Evolutionary conservation across 2,888 invertebrate species (phyloP), one percentile per base, ranked within the genome.

Genomic region (Macrosiphum euphorbiae): DNA sequence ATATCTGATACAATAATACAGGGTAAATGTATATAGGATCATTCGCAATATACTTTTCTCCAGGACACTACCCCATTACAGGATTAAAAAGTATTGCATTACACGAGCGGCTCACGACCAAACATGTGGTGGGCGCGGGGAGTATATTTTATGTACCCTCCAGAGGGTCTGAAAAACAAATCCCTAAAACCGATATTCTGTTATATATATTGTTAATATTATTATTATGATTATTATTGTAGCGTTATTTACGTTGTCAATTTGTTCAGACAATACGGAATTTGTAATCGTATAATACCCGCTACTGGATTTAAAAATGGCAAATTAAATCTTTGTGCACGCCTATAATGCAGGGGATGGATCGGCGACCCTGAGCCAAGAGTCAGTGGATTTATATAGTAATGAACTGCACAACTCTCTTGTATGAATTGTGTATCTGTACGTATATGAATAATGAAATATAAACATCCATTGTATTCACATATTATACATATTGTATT

Each of bases 31-130:
- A 50, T 94, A 90, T 94, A 85, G 85, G 89, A 93, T 93, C 93
- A 41, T 84, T 47, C 26, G 89, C 84, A 44, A 88, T 90, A 85
- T 90, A 85, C 47, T 94, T 90, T 94, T 89, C 86, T 94, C 85
- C 67, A 50, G 90, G 28, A 67, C 55, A 47, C 47, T 85, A 86
- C 55, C 44, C 93, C 85, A 90, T 94, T 94, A 94, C 47, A 35
- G 90, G 90, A 94, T 90, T 90, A 94, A 89, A 94, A 90, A 90
- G 61, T 94, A 90, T 94, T 90, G 61, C 78, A 55, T 84, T 88
- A 58, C 90, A 61, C 85, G 90, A 24, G 67, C 26, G 87, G 55
- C 47, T 50, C 78, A 28, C n/a, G 89, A 41, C n/a, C 86, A 55
- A 44, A 91, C 85, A 55, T 55, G 88, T 55, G 35, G 88, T 35